A percentile compares a stretch with the other conserved stretches of the same genome.
Conservation (phyloP, 2,113 vertebrate species). For the Xenopus laevis region DNA sequence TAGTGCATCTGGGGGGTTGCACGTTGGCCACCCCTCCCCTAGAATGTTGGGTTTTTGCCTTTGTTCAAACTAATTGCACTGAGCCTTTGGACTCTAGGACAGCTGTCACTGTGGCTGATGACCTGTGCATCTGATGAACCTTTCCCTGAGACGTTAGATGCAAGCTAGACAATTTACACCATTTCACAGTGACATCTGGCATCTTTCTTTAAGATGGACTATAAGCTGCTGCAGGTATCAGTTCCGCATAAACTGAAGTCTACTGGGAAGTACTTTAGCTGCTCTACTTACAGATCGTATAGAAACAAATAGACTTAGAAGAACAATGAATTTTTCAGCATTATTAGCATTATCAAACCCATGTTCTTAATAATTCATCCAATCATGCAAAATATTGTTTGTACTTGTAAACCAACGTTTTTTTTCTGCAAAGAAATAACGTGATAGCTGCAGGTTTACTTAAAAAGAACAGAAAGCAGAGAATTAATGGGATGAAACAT, state of each 20-base stretch:
- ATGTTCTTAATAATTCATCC: constrained; percentile 22
- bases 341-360: neutral
- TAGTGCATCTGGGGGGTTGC: too few species aligned
- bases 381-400: neutral
- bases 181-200: constrained; percentile 41
- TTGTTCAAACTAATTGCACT: neutral
- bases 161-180: constrained; percentile 14
- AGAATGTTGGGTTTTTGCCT: too few species aligned
- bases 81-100: neutral
- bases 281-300: constrained; percentile 15
- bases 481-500: neutral
- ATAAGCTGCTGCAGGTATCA: constrained; percentile 32
- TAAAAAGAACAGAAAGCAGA: neutral
- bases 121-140: neutral
- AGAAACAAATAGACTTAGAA: constrained; percentile 1
- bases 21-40: too few species aligned
- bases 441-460: too few species aligned
- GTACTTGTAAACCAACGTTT: too few species aligned
- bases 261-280: constrained; percentile 27
- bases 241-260: constrained; percentile 28
- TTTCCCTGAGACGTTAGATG: neutral
- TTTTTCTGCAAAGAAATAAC: too few species aligned
- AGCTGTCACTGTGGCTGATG: constrained; percentile 16
- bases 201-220: constrained; percentile 8
- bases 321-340: neutral